Base-by-base conservation (phyloP, 2,797 vertebrate species). In the Poeciliopsis presidionis region DNA sequence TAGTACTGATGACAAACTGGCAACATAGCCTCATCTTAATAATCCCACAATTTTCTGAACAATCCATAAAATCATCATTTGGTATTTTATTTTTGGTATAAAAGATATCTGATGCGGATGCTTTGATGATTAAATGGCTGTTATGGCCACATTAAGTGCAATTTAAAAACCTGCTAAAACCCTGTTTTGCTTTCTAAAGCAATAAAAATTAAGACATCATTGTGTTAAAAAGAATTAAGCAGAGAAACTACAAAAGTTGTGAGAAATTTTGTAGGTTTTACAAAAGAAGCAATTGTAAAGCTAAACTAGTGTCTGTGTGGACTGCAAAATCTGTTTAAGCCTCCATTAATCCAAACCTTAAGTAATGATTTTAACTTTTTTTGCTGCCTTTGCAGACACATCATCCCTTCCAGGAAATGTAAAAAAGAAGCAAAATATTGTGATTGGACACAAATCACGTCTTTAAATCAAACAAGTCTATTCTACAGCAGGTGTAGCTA, bases 1-100 rank as follows among this genome's bases (percentile, higher is more conserved):
- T 84, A 51, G 86, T 78, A 74, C 30, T n/a, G 20, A 71, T 51
- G 33, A 81, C 49, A 63, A 69, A 61, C 39, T 78, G 63, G 71
- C 39, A 57, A 41, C 22, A 3, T 4, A 76, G 30, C 43, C 0
- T 46, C 41, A 11, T 73, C 9, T 9, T 69, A 53, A 51, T 13
- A 78, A 79, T 39, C 70, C 30, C 3, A 72, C 49, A 9, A 55
- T 81, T 57, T 76, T 1, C 18, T 74, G n/a, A 49, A 45, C 16
- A 70, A 43, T 22, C 9, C 25, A 4, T 36, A 73, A 30, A 33
- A 13, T 46, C 16, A 30, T 49, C 28, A 39, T 41, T 47, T 49
- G n/a, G 5, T 33, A 4, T 16, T 71, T 71, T 36, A 30, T 33
- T 73, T 78, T 72, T 25, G 28, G 13, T 25, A 7, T 47, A 33